phyloP scores from a whole-genome alignment of 2,797 vertebrate species.

The Propithecus deckenii region DNA sequence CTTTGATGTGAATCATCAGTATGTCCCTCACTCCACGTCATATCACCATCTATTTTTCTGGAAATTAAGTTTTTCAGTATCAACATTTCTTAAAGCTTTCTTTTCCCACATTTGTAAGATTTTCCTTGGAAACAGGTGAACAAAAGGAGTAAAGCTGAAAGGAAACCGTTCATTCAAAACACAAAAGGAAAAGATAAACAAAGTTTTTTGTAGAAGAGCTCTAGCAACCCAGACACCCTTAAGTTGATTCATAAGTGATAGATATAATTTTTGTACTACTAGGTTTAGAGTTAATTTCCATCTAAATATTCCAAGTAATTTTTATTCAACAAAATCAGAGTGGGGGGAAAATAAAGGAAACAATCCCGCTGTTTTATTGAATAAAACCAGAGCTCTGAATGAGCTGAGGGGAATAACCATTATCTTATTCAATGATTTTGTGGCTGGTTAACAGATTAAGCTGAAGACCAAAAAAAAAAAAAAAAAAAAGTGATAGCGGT shows the following conservation, averaged over 20 bases:
- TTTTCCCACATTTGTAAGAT: not conserved
- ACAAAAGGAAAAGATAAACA: not conserved
- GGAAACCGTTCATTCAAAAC: not conserved
- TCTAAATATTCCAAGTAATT: not conserved
- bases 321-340: slow-evolving; percentile 13
- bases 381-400: not conserved
- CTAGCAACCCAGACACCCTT: not conserved
- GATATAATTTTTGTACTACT: not conserved
- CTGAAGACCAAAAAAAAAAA: not conserved
- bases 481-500: not conserved
- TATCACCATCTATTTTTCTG: not conserved
- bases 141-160: not conserved
- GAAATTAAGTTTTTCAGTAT: not conserved
- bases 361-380: not conserved
- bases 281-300: not conserved
- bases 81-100: not conserved
- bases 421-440: not conserved
- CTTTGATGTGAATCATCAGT: not conserved
- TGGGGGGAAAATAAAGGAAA: not conserved
- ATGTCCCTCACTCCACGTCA: not conserved
- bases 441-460: not conserved
- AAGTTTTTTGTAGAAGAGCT: not conserved
- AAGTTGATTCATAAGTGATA: not conserved
- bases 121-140: not conserved
- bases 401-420: not conserved